These are phyloP conservation scores for Stenoptilia bipunctidactyla DNA, from an alignment of 2,888 invertebrate species.

Conservation along the genomic window DNA sequence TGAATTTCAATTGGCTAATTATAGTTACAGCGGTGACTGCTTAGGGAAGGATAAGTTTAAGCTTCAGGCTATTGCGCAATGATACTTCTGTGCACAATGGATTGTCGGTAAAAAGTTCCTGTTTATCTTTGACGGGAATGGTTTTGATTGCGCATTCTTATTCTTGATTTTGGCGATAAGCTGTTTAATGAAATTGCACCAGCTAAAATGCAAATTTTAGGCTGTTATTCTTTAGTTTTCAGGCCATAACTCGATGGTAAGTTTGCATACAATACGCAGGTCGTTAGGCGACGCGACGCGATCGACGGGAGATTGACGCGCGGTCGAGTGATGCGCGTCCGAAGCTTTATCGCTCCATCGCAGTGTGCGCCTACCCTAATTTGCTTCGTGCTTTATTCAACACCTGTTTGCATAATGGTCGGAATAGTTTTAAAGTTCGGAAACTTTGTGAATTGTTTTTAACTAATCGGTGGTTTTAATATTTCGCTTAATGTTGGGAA, in stretches of 20 bases:
- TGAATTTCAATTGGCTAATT: conserved; percentile 30
- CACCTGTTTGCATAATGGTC: conserved; percentile 28
- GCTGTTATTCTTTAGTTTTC: conserved; percentile 5
- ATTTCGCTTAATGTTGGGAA: no score
- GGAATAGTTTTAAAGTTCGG: background rate
- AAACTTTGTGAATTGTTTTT: background rate
- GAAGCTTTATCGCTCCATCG: conserved; percentile 28
- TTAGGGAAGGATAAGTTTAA: conserved; percentile 56
- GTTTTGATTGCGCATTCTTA: background rate
- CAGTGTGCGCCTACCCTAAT: conserved; percentile 29
- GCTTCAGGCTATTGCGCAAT: conserved; percentile 61
- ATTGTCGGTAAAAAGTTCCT: conserved; percentile 37
- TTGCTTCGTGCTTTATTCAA: conserved; percentile 38
- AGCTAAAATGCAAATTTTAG: conserved; percentile 9
- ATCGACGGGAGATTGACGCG: conserved; percentile 36
- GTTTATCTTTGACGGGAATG: background rate
- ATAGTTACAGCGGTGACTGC: conserved; percentile 36
- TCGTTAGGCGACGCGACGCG: conserved; percentile 29
- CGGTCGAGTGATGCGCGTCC: conserved; percentile 10
- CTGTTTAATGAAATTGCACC: no score
- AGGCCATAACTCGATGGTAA: conserved; percentile 5
- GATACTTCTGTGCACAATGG: conserved; percentile 57
- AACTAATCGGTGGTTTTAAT: no score
- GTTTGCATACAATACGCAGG: conserved; percentile 56
- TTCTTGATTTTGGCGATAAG: background rate